These are phyloP conservation scores for Deroptyus accipitrinus DNA, from an alignment of 2,113 vertebrate genomes.

Conservation along the genomic window DNA sequence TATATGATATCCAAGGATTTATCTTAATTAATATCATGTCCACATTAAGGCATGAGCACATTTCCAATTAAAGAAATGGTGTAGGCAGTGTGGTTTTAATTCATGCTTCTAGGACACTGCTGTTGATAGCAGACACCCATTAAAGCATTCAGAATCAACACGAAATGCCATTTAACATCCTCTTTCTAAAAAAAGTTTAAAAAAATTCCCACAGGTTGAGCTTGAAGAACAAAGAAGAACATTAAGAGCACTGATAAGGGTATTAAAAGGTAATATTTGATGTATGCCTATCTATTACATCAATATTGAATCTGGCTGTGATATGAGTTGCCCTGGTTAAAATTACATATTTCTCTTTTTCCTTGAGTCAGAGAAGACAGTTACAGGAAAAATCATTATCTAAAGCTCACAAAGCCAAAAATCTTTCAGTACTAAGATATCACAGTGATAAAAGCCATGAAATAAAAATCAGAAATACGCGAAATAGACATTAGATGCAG, in stretches of 20 bases:
- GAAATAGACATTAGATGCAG: conserved; percentile 4
- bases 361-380: conserved; percentile 35
- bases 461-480: conserved; percentile 29
- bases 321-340: conserved; percentile 14
- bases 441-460: background rate
- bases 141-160: conserved; percentile 61
- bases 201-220: conserved; percentile 3
- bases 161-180: conserved; percentile 66
- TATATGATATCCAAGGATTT: background rate
- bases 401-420: conserved; percentile 42
- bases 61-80: conserved; percentile 38
- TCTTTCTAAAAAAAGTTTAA: background rate
- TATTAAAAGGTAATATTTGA: conserved; percentile 72
- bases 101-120: conserved; percentile 25
- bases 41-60: conserved; percentile 1
- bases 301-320: conserved; percentile 52
- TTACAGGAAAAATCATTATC: conserved; percentile 55
- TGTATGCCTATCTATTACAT: conserved; percentile 48
- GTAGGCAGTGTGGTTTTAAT: conserved; percentile 42
- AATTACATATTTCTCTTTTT: conserved; percentile 39
- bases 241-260: conserved; percentile 63
- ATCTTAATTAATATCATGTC: conserved; percentile 27
- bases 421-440: background rate
- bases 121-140: conserved; percentile 57
- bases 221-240: conserved; percentile 56